These are phyloP conservation scores for Lampris incognitus DNA, from an alignment of 2,113 vertebrate species.

Conservation along the genomic window DNA sequence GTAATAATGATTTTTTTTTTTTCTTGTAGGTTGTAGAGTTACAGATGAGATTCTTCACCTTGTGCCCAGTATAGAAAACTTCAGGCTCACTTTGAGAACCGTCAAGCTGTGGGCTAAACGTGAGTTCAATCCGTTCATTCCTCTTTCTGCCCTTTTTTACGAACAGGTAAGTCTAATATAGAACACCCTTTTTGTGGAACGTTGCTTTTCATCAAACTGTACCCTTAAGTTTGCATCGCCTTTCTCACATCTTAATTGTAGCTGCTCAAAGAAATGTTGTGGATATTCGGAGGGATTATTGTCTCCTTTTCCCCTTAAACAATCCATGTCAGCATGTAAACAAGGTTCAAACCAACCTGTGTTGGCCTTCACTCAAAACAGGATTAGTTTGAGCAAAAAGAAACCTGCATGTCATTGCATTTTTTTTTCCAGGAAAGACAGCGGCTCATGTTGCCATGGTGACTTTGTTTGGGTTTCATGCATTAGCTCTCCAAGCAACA, in stretches of 20 bases:
- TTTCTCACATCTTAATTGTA: background rate
- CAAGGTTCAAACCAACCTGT: constrained; percentile 10
- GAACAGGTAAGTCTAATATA: background rate
- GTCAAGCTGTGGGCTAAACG: constrained; percentile 96
- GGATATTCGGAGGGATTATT: background rate
- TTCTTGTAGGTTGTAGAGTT: constrained; percentile 89
- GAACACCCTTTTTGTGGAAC: background rate
- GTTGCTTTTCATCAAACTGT: constrained; percentile 55
- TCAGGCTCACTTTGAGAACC: constrained; percentile 91
- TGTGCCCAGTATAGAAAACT: constrained; percentile 93
- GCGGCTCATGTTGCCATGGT: constrained; percentile 5
- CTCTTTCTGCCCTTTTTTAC: constrained; percentile 50
- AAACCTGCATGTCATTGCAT: constrained; percentile 1
- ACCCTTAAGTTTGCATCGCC: constrained; percentile 10
- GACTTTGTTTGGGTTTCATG: constrained; percentile 38
- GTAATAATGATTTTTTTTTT: background rate
- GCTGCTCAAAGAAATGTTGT: background rate
- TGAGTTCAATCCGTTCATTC: constrained; percentile 76
- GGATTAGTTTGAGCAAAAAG: constrained; percentile 21
- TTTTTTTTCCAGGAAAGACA: constrained; percentile 13
- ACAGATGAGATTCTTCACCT: constrained; percentile 93
- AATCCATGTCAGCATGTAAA: background rate
- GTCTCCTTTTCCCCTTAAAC: background rate
- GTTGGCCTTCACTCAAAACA: constrained; percentile 11
- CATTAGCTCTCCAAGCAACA: constrained; percentile 15